Conservation (phyloP, 2,113 vertebrate species). For the Cricetomys ansorgei region DNA sequence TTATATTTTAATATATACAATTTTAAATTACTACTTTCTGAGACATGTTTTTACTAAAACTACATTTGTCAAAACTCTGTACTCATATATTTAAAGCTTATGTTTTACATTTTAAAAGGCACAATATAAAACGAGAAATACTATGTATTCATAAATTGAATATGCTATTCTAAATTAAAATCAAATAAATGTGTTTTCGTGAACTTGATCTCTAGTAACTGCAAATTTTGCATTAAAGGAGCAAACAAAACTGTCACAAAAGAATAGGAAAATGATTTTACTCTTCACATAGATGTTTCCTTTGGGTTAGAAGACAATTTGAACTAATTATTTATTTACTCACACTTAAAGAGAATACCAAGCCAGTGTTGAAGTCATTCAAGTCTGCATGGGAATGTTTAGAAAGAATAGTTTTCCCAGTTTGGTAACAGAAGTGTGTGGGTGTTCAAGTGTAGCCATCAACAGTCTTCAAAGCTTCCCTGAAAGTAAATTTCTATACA, state of each 20-base stretch:
- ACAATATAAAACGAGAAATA: background rate
- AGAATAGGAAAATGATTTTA: background rate
- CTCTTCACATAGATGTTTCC: background rate
- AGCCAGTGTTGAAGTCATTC: background rate
- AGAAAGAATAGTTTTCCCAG: background rate
- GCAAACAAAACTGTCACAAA: background rate
- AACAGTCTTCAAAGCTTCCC: background rate
- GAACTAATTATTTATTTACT: background rate
- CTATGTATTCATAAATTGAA: background rate
- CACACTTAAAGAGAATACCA: slow-evolving; percentile 4
- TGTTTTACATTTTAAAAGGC: background rate
- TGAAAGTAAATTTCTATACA: background rate
- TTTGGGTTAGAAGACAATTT: slow-evolving; percentile 10
- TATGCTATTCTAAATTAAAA: background rate
- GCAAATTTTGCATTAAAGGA: background rate
- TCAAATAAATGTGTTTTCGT: background rate
- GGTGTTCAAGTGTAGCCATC: background rate
- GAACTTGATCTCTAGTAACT: background rate
- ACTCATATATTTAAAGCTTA: background rate
- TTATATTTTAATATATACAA: background rate
- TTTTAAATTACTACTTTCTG: background rate
- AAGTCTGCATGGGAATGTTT: background rate
- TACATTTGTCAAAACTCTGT: background rate
- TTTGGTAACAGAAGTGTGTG: background rate
- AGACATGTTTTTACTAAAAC: background rate